Evolutionary conservation across 2,797 vertebrate species (phyloP).

Genomic region (Pterois miles): DNA sequence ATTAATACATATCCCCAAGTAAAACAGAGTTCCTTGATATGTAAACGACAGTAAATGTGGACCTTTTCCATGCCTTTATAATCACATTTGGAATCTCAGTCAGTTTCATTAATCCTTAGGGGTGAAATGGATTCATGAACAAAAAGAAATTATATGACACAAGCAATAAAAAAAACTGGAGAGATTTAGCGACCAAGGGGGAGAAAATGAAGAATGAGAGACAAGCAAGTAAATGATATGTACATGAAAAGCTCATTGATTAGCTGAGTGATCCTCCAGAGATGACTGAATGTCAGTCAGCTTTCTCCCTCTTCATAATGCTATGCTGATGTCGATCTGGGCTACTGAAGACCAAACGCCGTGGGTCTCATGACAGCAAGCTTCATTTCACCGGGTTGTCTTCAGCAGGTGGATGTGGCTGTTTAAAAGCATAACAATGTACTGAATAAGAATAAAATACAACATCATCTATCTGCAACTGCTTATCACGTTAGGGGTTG

Average conservation of each 20-base stretch:
- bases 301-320: neutral
- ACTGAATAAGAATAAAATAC: neutral
- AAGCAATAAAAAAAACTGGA: neutral
- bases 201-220: slow-evolving; percentile 1
- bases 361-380: neutral
- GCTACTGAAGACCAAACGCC: neutral
- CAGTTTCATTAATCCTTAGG: neutral
- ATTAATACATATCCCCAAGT: neutral
- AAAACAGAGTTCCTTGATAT: neutral
- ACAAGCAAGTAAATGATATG: neutral
- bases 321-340: neutral
- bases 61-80: neutral
- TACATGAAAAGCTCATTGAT: neutral
- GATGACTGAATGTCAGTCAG: slow-evolving; percentile 1
- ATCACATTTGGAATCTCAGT: neutral
- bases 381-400: neutral
- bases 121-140: neutral
- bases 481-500: too few species aligned
- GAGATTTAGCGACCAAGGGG: neutral
- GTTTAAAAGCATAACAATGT: neutral
- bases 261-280: neutral
- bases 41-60: too few species aligned
- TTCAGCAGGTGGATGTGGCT: neutral
- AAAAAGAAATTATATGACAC: neutral
- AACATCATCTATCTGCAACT: too few species aligned